Evolutionary conservation across 2,888 invertebrate genomes (phyloP).

Genomic region (Apotomis turbidana): DNA sequence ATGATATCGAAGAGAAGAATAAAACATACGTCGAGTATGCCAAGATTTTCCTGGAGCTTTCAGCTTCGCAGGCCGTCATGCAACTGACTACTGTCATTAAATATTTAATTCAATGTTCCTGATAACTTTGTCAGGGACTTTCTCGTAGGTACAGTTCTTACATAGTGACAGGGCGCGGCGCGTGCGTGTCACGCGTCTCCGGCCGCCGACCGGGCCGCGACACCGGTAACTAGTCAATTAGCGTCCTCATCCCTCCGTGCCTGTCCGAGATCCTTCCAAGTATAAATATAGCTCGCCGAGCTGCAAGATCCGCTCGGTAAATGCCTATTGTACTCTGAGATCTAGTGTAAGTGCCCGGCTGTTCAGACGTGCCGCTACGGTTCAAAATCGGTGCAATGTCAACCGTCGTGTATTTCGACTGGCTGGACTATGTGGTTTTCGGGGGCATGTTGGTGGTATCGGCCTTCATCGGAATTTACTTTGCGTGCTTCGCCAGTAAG

Average conservation of each 20-base stretch:
- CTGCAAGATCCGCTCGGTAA: slow-evolving; percentile 66
- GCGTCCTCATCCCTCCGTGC: slow-evolving; percentile 67
- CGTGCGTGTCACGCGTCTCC: slow-evolving; percentile 38
- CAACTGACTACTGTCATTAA: too few species aligned
- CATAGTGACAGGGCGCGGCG: neutral
- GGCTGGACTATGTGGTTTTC: slow-evolving; percentile 87
- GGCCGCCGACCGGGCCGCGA: slow-evolving; percentile 47
- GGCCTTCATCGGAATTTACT: slow-evolving; percentile 87
- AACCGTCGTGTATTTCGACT: slow-evolving; percentile 79
- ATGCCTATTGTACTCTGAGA: slow-evolving; percentile 67
- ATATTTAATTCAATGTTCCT: too few species aligned
- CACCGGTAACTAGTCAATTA: slow-evolving; percentile 70
- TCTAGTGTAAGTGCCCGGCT: slow-evolving; percentile 62
- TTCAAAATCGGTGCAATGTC: slow-evolving; percentile 53
- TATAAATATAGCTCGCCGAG: slow-evolving; percentile 71
- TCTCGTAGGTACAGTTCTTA: too few species aligned
- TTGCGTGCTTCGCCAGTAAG: slow-evolving; percentile 87
- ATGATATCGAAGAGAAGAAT: too few species aligned
- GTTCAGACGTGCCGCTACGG: slow-evolving; percentile 62
- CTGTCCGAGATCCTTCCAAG: slow-evolving; percentile 69
- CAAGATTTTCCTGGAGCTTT: too few species aligned
- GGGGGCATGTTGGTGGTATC: slow-evolving; percentile 86
- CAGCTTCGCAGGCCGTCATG: too few species aligned
- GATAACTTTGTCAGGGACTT: too few species aligned
- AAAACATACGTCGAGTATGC: too few species aligned